Base-by-base conservation (phyloP, 2,797 vertebrate species). In the Brachyalestes nurse region DNA sequence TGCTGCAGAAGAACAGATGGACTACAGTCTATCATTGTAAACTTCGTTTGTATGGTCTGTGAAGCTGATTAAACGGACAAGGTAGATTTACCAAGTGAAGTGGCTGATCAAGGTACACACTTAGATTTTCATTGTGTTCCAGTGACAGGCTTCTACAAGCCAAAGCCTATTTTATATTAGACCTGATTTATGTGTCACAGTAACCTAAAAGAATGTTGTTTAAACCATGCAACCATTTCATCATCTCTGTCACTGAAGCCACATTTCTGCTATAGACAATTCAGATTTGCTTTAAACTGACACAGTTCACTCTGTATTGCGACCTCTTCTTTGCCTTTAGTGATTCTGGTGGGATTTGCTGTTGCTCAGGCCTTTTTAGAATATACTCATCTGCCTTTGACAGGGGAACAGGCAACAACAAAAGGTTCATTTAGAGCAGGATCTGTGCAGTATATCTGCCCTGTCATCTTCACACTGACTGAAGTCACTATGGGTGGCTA, bases 361-460 rank as follows among this genome's bases (percentile, higher is more conserved):
- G 47, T n/a, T 73, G 76, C 70, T 79, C 80, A 69, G 25, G 13
- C 40, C n/a, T 45, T 67, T 78, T 72, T 55, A 72, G 80, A 80
- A 76, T 40, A 25, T 55, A 65, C 77, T 58, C 65, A 61, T 79
- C 82, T 74, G 85, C 81, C 77, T 77, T 38, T 53, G 23, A 51
- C 42, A 72, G 23, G 19, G 77, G 81, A 81, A 75, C 72, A 75
- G 66, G 57, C 57, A 61, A n/a, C 72, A 83, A 87, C 87, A 88
- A 87, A 82, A 64, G 57, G 70, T 72, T 78, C 73, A 77, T 88
- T 87, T 80, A 85, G 40, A 51, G 72, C n/a, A 17, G 58, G 72
- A 67, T 83, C 70, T 64, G 65, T 45, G 67, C 75, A 51, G 82
- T 72, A 77, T 85, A 81, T 87, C 86, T 81, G 82, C 82, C 71